Evolutionary conservation across 2,888 invertebrate genomes (phyloP), one percentile per base, ranked within the genome.

Genomic region (Nemoura dubitans): DNA sequence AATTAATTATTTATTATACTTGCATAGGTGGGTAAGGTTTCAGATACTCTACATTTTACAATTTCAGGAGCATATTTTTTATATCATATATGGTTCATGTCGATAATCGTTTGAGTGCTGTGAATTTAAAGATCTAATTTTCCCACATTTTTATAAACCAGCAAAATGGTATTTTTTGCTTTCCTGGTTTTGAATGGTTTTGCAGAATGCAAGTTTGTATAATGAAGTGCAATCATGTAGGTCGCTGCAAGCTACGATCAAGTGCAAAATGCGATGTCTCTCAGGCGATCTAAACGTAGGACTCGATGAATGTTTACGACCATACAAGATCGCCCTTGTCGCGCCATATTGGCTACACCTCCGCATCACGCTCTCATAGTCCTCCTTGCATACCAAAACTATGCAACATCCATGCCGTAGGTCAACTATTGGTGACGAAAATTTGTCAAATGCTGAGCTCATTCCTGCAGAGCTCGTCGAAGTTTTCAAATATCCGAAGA

Each of bases 271-370:
- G 59, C 59, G 59, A 21, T 59, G 59, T 1, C 59, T 59, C 36
- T 7, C 59, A 36, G 59, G 6, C 59, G 14, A 3, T 36, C 5
- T 2, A 16, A 7, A 59, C 59, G 59, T 59, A 59, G 59, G 59
- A 59, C 21, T 59, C 10, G 10, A 3, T 36, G 59, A 59, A 59
- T 59, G 59, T 21, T 59, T 59, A 59, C 59, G 59, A 59, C 16
- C 59, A 59, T 59, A 21, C 59, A 59, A 59, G 59, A 59, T 59
- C 59, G 59, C 59, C 59, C 59, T 59, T 59, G 59, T 59, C 59
- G 3, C 14, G 59, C 59, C 59, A 21, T 59, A 59, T 21, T 59
- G 59, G 21, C 21, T 7, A 59, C 59, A 59, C 59, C 59, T 59
- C 59, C 59, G 21, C 59, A 59, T 21, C 2, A 59, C 2, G 5